Conservation (phyloP, 2,888 invertebrate genomes). For the Incurvaria masculella region DNA sequence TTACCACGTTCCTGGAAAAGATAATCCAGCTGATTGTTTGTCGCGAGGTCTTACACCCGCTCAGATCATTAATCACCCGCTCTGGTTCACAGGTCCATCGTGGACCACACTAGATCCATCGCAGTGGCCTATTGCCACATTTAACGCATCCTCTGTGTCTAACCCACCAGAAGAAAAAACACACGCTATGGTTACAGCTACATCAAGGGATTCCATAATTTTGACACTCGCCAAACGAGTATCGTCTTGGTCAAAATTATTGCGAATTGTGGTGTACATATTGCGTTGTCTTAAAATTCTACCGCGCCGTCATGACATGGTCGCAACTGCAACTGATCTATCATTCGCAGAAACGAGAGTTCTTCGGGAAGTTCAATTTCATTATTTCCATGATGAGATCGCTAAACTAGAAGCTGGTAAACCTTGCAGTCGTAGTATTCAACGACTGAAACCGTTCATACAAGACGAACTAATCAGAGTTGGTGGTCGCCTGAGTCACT, state of each 20-base stretch:
- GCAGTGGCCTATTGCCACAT: slow-evolving; percentile 1
- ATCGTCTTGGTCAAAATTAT: slow-evolving; percentile 6
- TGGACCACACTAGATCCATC: background rate
- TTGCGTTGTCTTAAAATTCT: slow-evolving; percentile 1
- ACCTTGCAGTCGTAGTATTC: background rate
- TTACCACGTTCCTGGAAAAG: slow-evolving; percentile 4
- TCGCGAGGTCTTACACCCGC: slow-evolving; percentile 3
- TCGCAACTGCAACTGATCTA: background rate
- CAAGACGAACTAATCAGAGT: background rate
- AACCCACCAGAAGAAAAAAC: slow-evolving; percentile 1
- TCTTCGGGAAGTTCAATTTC: background rate
- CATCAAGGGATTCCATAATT: background rate
- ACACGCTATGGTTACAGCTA: background rate
- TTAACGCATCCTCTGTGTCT: background rate
- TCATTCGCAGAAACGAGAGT: background rate
- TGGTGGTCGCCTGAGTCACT: slow-evolving; percentile 1
- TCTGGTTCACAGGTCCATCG: slow-evolving; percentile 1
- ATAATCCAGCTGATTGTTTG: slow-evolving; percentile 7
- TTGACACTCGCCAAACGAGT: background rate
- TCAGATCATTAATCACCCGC: slow-evolving; percentile 2
- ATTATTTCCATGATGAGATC: slow-evolving; percentile 1
- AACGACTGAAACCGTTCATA: background rate
- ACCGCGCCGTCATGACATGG: background rate
- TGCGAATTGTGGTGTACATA: background rate
- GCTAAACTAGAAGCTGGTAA: background rate